Evolutionary conservation across 2,797 vertebrate genomes (phyloP).

Genomic region (Trichosurus vulpecula): DNA sequence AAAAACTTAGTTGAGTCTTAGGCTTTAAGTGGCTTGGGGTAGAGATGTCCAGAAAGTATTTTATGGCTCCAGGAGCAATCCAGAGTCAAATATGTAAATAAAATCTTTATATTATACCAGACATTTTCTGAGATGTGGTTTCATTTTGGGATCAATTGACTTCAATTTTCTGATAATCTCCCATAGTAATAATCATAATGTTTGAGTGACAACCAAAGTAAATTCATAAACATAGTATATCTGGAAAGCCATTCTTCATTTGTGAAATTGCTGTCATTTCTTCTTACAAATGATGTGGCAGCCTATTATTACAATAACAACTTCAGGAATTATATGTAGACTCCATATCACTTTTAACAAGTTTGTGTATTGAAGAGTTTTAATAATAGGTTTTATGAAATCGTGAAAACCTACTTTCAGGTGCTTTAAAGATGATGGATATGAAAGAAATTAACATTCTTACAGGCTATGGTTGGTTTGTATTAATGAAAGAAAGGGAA

Average conservation of each 20-base stretch:
- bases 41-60: not conserved
- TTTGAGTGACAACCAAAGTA: constrained; percentile 83
- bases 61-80: constrained; percentile 32
- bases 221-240: constrained; percentile 84
- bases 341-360: constrained; percentile 74
- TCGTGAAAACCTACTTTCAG: constrained; percentile 78
- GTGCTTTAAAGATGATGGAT: constrained; percentile 77
- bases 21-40: constrained; percentile 40
- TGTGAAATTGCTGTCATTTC: constrained; percentile 83
- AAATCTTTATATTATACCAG: constrained; percentile 32
- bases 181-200: constrained; percentile 76
- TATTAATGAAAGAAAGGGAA: constrained; percentile 82
- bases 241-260: constrained; percentile 80
- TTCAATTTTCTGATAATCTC: constrained; percentile 75
- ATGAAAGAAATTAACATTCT: constrained; percentile 79
- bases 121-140: constrained; percentile 55
- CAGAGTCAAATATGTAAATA: constrained; percentile 53
- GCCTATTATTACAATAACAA: constrained; percentile 78
- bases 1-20: constrained; percentile 14
- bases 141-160: constrained; percentile 70
- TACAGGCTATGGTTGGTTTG: constrained; percentile 65
- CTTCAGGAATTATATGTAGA: constrained; percentile 76
- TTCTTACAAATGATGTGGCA: constrained; percentile 76
- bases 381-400: constrained; percentile 83
- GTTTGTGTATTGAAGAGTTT: constrained; percentile 80